Evolutionary conservation across 37 sponge, comb jelly and placozoan genomes (phyloP).

Genomic region (Tethya wilhelma): DNA sequence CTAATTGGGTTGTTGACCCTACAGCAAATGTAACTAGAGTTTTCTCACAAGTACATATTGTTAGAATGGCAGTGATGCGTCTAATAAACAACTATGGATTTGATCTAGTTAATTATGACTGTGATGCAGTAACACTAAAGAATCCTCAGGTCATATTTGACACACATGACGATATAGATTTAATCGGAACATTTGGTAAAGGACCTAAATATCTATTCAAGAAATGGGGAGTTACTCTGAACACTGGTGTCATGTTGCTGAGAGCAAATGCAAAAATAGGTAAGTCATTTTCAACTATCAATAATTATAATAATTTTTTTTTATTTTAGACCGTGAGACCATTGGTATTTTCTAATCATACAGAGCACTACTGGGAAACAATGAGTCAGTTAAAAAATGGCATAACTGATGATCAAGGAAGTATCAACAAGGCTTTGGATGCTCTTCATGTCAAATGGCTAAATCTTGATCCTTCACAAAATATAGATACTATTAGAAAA

Average conservation of each 20-base stretch:
- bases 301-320: not conserved
- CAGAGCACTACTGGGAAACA: conserved; percentile 8
- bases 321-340: no score
- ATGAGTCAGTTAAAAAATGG: conserved; percentile 1
- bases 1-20: conserved; percentile 30
- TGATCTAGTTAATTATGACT: conserved; percentile 49
- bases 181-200: conserved; percentile 59
- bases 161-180: conserved; percentile 15
- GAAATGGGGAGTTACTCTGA: conserved; percentile 58
- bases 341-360: no score
- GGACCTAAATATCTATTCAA: conserved; percentile 11
- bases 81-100: conserved; percentile 54
- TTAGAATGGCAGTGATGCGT: conserved; percentile 35
- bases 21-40: conserved; percentile 5
- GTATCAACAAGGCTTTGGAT: conserved; percentile 35
- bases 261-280: conserved; percentile 13
- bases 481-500: conserved; percentile 15
- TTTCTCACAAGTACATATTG: conserved; percentile 53
- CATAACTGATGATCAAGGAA: conserved; percentile 42
- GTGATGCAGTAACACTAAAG: conserved; percentile 40
- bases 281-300: conserved; percentile 12
- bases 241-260: conserved; percentile 48
- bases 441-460: conserved; percentile 9
- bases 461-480: conserved; percentile 5
- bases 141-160: conserved; percentile 46